Conservation (phyloP, 2,113 vertebrate genomes). For the Carollia perspicillata region DNA sequence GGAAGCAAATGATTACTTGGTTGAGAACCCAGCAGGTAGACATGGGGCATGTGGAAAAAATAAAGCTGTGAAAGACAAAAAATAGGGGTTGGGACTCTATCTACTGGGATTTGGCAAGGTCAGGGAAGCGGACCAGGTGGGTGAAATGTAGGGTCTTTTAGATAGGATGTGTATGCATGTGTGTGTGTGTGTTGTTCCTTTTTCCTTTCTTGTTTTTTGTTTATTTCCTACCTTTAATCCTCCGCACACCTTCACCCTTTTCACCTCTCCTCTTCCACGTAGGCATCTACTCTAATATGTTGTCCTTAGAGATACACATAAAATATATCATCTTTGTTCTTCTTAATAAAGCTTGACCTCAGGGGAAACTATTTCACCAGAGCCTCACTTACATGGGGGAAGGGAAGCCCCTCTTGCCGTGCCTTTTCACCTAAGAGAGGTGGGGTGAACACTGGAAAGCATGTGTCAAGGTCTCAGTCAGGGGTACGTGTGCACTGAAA, state of each 20-base stretch:
- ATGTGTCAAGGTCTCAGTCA: background rate
- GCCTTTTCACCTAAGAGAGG: background rate
- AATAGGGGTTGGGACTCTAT: background rate
- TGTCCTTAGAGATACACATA: background rate
- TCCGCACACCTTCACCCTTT: background rate
- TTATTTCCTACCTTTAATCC: background rate
- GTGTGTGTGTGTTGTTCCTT: background rate
- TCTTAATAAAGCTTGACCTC: background rate
- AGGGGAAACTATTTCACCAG: background rate
- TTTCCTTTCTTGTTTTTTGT: background rate
- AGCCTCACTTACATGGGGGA: background rate
- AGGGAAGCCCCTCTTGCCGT: background rate
- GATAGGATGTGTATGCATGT: background rate
- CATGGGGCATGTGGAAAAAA: background rate
- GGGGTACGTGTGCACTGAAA: background rate
- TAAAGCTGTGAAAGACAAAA: background rate
- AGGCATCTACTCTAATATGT: too few species aligned
- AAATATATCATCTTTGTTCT: background rate
- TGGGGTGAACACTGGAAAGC: background rate
- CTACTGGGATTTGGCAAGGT: background rate
- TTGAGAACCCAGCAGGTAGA: background rate
- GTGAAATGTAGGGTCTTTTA: background rate
- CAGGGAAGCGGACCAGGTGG: background rate
- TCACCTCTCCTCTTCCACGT: background rate
- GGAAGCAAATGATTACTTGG: background rate